Evolutionary conservation across 2,888 invertebrate genomes (phyloP).

Genomic region (Geotrupes spiniger): DNA sequence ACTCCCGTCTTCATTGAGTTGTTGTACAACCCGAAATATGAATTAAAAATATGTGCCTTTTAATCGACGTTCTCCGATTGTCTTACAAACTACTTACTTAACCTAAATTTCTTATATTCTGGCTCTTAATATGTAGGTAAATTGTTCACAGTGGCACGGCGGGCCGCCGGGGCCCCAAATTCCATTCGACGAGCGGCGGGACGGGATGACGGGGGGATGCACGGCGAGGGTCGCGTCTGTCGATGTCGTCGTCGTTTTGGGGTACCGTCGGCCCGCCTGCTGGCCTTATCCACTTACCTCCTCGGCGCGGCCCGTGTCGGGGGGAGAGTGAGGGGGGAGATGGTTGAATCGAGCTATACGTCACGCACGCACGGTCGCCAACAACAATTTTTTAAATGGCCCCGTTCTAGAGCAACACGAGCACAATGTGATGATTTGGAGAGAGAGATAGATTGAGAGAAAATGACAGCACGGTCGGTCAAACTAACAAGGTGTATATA

Average conservation of each 20-base stretch:
- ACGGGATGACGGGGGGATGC: constrained; percentile 2
- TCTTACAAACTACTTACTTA: too few species aligned
- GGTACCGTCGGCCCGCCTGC: constrained; percentile 33
- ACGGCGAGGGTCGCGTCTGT: too few species aligned
- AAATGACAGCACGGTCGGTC: constrained; percentile 45
- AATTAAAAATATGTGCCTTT: too few species aligned
- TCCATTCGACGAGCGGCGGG: too few species aligned
- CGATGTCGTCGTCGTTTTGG: not conserved
- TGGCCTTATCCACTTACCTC: constrained; percentile 54
- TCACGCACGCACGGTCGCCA: constrained; percentile 33
- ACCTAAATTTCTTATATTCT: not conserved
- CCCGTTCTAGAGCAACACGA: constrained; percentile 57
- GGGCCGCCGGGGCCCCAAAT: constrained; percentile 70
- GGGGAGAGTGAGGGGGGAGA: constrained; percentile 57
- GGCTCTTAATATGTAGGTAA: not conserved
- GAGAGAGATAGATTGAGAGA: too few species aligned
- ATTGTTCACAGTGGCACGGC: constrained; percentile 68
- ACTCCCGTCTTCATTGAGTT: too few species aligned
- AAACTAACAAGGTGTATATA: constrained; percentile 22
- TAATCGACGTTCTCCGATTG: too few species aligned
- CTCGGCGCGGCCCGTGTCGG: constrained; percentile 51
- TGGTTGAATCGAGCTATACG: constrained; percentile 23
- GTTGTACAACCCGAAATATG: too few species aligned
- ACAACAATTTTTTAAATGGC: constrained; percentile 59
- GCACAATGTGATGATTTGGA: constrained; percentile 33